phyloP scores from a whole-genome alignment of 2,888 invertebrate genomes.

The Oxyteleia sp. region DNA sequence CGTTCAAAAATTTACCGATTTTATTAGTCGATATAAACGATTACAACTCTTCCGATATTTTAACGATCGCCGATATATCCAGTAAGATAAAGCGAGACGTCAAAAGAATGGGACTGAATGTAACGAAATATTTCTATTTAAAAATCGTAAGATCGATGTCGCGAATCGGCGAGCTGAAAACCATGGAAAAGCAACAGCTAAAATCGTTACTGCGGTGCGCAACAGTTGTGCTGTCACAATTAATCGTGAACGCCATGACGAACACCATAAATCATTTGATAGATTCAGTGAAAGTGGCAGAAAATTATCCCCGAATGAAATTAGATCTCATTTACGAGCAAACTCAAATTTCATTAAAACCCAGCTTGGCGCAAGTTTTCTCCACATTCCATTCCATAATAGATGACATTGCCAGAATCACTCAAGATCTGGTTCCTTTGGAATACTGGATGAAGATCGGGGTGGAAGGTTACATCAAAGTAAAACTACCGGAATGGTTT shows the following conservation, averaged over 20 bases:
- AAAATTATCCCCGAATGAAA: constrained; percentile 90
- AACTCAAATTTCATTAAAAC: constrained; percentile 88
- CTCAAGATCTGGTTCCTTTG: constrained; percentile 90
- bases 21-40: constrained; percentile 84
- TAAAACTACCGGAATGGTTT: constrained; percentile 89
- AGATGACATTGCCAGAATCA: constrained; percentile 89
- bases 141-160: constrained; percentile 85
- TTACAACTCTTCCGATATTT: constrained; percentile 75
- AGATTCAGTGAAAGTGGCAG: constrained; percentile 88
- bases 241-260: constrained; percentile 91
- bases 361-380: constrained; percentile 89
- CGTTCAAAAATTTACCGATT: constrained; percentile 86
- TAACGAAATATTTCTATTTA: constrained; percentile 88
- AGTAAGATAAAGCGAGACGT: constrained; percentile 82
- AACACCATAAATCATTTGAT: constrained; percentile 91
- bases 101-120: constrained; percentile 84
- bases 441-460: constrained; percentile 88
- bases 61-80: constrained; percentile 81
- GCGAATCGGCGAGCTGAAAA: constrained; percentile 74
- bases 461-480: constrained; percentile 88
- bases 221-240: constrained; percentile 88
- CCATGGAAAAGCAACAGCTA: constrained; percentile 81
- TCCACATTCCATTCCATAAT: constrained; percentile 89
- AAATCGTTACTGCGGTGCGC: constrained; percentile 86
- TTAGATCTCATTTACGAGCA: constrained; percentile 89